These are phyloP conservation scores for Lamprotornis superbus DNA, from an alignment of 2,113 vertebrate species.

Conservation along the genomic window DNA sequence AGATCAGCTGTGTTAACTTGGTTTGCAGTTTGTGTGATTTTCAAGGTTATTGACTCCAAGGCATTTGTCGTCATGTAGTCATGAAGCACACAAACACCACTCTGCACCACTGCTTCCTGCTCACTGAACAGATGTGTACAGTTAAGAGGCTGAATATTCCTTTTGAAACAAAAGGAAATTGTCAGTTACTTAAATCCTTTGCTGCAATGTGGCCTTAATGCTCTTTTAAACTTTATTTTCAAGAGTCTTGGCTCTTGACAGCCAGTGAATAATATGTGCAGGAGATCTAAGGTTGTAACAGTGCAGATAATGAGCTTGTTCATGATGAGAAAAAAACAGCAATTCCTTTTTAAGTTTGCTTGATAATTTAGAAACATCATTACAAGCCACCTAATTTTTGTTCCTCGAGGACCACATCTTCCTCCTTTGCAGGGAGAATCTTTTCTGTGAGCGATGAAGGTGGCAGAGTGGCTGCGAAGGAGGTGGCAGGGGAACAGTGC, in stretches of 20 bases:
- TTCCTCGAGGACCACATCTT: not conserved
- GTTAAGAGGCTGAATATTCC: not conserved
- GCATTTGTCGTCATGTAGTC: not conserved
- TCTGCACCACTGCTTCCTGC: not conserved
- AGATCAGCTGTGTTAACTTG: not conserved
- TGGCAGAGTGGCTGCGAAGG: fast-evolving
- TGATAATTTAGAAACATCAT: not conserved
- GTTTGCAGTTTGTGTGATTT: not conserved
- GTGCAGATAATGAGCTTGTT: not conserved
- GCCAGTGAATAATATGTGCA: not conserved
- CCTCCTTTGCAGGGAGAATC: not conserved
- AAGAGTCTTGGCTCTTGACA: not conserved
- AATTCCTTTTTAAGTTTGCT: not conserved
- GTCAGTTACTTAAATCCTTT: not conserved
- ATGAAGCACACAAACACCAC: not conserved
- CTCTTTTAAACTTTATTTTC: not conserved
- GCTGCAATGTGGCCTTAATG: not conserved
- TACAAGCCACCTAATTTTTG: not conserved
- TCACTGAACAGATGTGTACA: not conserved
- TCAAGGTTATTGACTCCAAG: not conserved
- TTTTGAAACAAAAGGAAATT: not conserved
- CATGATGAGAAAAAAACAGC: not conserved
- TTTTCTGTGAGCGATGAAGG: not conserved
- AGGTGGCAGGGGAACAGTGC: not conserved
- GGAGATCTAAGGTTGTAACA: not conserved